These are phyloP conservation scores for Drosophila trapezifrons DNA, from an alignment of 1,140 invertebrate genomes.

Conservation along the genomic window DNA sequence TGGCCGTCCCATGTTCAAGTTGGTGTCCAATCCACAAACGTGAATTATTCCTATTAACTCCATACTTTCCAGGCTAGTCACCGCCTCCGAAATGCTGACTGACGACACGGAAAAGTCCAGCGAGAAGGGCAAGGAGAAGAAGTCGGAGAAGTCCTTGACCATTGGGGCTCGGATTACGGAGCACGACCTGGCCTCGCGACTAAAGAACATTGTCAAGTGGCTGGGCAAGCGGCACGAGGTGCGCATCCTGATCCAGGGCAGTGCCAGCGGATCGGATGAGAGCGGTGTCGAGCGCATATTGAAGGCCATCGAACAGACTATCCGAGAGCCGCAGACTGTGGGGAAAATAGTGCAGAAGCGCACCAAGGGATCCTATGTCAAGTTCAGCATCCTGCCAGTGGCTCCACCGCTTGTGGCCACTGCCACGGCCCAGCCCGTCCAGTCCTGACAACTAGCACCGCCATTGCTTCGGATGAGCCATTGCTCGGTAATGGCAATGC, in stretches of 20 bases:
- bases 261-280: constrained; percentile 79
- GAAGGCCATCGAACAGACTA: constrained; percentile 84
- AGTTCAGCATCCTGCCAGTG: constrained; percentile 86
- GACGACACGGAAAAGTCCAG: constrained; percentile 44
- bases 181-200: constrained; percentile 87
- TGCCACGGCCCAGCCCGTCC: not conserved
- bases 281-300: constrained; percentile 84
- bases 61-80: constrained; percentile 51
- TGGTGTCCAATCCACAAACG: not conserved
- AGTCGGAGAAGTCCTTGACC: constrained; percentile 86
- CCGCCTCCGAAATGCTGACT: constrained; percentile 65
- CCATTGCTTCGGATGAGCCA: constrained; percentile 32
- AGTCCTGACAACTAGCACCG: constrained; percentile 62
- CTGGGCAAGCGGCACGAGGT: constrained; percentile 87
- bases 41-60: not conserved
- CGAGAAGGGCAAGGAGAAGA: constrained; percentile 51
- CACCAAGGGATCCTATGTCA: constrained; percentile 85
- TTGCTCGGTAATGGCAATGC: not conserved
- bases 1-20: constrained; percentile 87
- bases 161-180: constrained; percentile 87
- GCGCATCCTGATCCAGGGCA: constrained; percentile 86
- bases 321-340: constrained; percentile 85
- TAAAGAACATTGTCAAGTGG: constrained; percentile 87
- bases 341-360: constrained; percentile 86
- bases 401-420: not conserved